Evolutionary conservation across 2,113 vertebrate genomes (phyloP).

Genomic region (Carassius gibelio): DNA sequence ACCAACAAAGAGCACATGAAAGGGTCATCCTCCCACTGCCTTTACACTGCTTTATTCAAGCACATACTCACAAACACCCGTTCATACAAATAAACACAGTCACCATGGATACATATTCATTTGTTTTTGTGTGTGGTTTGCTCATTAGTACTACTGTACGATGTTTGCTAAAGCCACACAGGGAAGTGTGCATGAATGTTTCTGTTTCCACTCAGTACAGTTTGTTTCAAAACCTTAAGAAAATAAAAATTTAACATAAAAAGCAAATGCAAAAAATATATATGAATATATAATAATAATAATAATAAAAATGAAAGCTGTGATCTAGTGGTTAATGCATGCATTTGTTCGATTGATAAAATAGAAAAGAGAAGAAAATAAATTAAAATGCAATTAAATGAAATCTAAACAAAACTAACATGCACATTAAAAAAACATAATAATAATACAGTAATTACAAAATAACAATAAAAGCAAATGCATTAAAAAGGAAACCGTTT

Average conservation of each 20-base stretch:
- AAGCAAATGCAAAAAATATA: too few relatives aligned
- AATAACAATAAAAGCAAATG: too few relatives aligned
- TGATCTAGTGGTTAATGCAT: too few relatives aligned
- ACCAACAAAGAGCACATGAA: conserved; percentile 59
- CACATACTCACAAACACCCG: conserved; percentile 18
- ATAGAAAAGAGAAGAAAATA: too few relatives aligned
- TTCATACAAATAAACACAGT: conserved; percentile 25
- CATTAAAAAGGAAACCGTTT: neutral
- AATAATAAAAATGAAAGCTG: too few relatives aligned
- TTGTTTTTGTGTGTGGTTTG: neutral
- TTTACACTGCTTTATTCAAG: conserved; percentile 18
- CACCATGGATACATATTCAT: neutral
- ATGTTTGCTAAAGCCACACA: neutral
- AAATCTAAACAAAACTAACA: too few relatives aligned
- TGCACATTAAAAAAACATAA: neutral
- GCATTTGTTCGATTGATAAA: too few relatives aligned
- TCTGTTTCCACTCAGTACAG: neutral
- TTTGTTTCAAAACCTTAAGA: neutral
- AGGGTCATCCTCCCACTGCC: conserved; percentile 56
- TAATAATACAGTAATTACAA: neutral
- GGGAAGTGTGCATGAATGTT: neutral
- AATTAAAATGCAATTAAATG: too few relatives aligned
- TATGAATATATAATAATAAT: too few relatives aligned
- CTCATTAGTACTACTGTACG: neutral
- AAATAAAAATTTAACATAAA: too few relatives aligned